Conservation (phyloP, 2,888 invertebrate genomes). For the Rhodophaea formosa region DNA sequence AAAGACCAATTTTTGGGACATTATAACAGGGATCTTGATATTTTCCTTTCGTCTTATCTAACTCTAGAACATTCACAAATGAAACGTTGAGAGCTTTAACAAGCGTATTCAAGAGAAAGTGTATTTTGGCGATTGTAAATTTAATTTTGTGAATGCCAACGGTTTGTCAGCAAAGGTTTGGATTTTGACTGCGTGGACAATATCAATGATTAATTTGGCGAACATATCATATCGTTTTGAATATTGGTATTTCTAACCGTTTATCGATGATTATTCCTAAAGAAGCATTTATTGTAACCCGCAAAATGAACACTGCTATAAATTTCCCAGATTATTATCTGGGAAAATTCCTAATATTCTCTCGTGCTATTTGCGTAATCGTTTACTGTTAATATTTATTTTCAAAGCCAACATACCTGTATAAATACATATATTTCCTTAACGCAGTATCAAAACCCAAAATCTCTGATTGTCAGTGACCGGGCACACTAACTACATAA, state of each 20-base stretch:
- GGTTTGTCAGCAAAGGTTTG: slow-evolving; percentile 27
- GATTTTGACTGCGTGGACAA: background rate
- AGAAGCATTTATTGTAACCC: no score
- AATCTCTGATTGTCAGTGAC: slow-evolving; percentile 25
- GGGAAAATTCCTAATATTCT: no score
- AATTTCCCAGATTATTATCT: no score
- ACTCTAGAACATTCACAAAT: slow-evolving; percentile 39
- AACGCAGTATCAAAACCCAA: background rate
- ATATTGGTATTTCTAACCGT: no score
- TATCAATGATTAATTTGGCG: background rate
- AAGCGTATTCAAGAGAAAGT: slow-evolving; percentile 54
- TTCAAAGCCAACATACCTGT: no score
- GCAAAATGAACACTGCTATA: no score
- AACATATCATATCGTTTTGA: no score
- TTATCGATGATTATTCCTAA: no score
- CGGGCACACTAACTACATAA: slow-evolving; percentile 50
- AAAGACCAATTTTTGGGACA: slow-evolving; percentile 77
- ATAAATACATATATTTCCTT: no score
- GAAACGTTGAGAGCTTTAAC: slow-evolving; percentile 62
- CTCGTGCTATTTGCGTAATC: no score
- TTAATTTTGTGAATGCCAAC: slow-evolving; percentile 54
- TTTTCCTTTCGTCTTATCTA: slow-evolving; percentile 61
- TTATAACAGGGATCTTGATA: slow-evolving; percentile 75
- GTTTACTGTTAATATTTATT: no score
- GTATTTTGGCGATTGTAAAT: slow-evolving; percentile 64